Conservation (phyloP, 2,888 invertebrate genomes). For the Dioctria linearis region DNA sequence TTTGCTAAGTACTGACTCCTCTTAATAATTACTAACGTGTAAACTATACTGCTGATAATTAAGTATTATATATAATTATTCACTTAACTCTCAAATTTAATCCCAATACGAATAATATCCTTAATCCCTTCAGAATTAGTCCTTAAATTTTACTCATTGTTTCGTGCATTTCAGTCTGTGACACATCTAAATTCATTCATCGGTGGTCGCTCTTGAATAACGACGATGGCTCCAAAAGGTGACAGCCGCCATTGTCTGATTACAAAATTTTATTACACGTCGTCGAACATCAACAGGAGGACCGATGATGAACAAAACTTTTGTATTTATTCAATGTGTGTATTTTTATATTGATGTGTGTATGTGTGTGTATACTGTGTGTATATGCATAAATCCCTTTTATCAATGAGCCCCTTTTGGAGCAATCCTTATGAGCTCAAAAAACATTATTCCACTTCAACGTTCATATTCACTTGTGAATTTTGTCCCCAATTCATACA, state of each 20-base stretch:
- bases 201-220: no score
- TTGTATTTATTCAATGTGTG: neutral
- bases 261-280: conserved; percentile 34
- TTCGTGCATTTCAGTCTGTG: no score
- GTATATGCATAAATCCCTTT: conserved; percentile 8
- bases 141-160: no score
- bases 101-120: neutral
- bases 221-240: no score
- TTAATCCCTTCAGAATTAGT: neutral
- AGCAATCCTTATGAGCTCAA: conserved; percentile 7
- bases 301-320: conserved; percentile 1
- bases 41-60: no score
- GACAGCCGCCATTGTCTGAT: conserved; percentile 23
- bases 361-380: no score
- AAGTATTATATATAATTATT: no score
- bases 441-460: conserved; percentile 43
- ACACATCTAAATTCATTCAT: conserved; percentile 17
- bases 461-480: conserved; percentile 30
- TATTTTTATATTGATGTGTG: no score
- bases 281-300: conserved; percentile 14
- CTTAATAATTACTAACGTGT: no score
- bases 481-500: conserved; percentile 34
- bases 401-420: conserved; percentile 21
- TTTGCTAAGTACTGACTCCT: no score
- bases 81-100: no score